Base-by-base conservation (phyloP, 2,113 vertebrate genomes). In the Spheniscus mendiculus region DNA sequence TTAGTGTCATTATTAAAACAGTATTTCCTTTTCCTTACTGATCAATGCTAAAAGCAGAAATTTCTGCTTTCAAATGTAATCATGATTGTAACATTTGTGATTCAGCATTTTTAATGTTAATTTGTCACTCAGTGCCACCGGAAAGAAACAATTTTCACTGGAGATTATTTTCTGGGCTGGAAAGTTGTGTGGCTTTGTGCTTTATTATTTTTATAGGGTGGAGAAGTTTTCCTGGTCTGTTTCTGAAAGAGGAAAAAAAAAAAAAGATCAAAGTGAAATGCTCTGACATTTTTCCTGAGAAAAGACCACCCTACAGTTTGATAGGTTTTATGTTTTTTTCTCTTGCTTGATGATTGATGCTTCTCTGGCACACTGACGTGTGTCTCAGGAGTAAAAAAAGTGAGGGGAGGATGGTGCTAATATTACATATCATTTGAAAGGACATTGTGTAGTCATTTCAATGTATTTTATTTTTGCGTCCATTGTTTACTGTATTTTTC, bases 171-270 rank as follows among this genome's bases (percentile, higher is more conserved):
- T 91, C 71, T 97, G 93, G 62, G 69, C 52, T 94, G 92, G 96
- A 94, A 87, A 97, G 50, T 97, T 83, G 94, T 91, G 90, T 97
- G 97, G 89, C 95, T 96, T 90, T 95, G 77, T 96, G 81, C 91
- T 97, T 95, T 97, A 93, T 98, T 98, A 90, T 98, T 98, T 96
- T 98, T 96, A 77, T 72, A 80, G 97, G 96, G 97, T 97, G 97
- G 97, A 98, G 97, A 96, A 96, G 81, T 94, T 98, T 98, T 96
- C 97, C 85, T 90, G 66, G 76, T 96, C 87, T 95, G 63, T 96
- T 97, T 97, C 95, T 98, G 88, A 95, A 90, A 94, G 65, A 87
- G 63, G 10, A 10, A 8, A 16, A 38, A 23, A 77, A 49, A 47
- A 44, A 21, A 59, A 87, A 94, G 94, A 98, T 98, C 97, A 98